Evolutionary conservation across 2,888 invertebrate genomes (phyloP), one percentile per base, ranked within the genome.

Genomic region (Spilarctia lutea): DNA sequence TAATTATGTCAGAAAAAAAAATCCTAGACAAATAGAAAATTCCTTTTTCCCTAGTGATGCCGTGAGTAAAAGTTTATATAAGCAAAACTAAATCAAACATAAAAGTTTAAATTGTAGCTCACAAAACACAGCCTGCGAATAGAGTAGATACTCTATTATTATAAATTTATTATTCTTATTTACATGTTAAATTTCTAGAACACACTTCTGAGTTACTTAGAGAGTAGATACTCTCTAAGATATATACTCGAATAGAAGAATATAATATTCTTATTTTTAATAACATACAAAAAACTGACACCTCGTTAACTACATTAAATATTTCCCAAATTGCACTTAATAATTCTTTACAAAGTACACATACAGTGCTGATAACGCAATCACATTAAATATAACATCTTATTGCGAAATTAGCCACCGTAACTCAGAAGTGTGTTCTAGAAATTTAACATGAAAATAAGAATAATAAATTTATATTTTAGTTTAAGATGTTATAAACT

Each of bases 401-500:
- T 30, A 63, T 63, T 8, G 63, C 30, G 18, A 30, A 30, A 16
- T 63, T 63, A 27, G 30, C 27, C 18, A 18, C 63, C 30, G 27
- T 60, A 63, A 30, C 30, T 30, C 30, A 63, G 16, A 60, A 60
- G 4, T 27, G 2, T 63, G 30, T 63, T 63, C 30, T 63, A 48
- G 27, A 48, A 24, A 48, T 48, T 30, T 0, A 3, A 68, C 63
- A 63, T 63, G 30, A 27, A 63, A 63, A n/a, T 63, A 63, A 16
- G 30, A 63, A 63, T 18, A 30, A 30, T 30, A 30, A 45, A 45
- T 8, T 48, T 73, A 74, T 74, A 69, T 76, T n/a, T 78, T 81
- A 78, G 73, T 75, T 66, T 48, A 72, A 78, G 68, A 71, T 68
- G 75, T 78, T 81, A 78, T n/a, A 45, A 73, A 13, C 42, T n/a